Evolutionary conservation across 2,113 vertebrate species (phyloP).

Genomic region (Geothlypis trichas): DNA sequence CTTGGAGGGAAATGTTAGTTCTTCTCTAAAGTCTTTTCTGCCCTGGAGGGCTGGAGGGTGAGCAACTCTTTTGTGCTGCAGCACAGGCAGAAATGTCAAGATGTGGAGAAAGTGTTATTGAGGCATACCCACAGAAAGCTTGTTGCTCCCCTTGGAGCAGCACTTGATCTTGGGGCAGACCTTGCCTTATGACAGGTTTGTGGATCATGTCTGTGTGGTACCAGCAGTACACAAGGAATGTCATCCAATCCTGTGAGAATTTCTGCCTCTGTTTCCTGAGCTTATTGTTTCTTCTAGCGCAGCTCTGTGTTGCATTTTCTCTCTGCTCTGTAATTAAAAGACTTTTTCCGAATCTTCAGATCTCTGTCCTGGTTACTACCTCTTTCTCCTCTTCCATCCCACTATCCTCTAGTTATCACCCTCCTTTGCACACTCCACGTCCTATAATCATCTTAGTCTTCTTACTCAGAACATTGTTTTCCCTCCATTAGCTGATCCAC

Average conservation of each 20-base stretch:
- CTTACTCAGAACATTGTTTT: background rate
- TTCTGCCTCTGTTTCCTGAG: background rate
- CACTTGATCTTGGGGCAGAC: background rate
- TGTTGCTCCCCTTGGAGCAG: background rate
- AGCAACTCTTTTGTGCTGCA: background rate
- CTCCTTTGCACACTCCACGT: background rate
- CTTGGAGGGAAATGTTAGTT: background rate
- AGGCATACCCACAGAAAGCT: background rate
- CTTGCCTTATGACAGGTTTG: background rate
- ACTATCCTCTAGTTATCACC: background rate
- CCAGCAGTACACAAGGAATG: background rate
- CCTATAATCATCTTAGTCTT: background rate
- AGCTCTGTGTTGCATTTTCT: background rate
- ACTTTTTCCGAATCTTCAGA: background rate
- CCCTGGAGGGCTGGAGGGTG: background rate
- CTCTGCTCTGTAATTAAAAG: background rate
- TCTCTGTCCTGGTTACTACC: background rate
- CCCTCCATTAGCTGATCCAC: background rate
- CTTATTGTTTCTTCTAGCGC: fast-evolving
- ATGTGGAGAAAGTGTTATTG: background rate
- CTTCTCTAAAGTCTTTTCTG: background rate
- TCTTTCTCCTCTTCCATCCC: background rate
- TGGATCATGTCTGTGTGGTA: background rate
- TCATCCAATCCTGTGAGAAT: background rate
- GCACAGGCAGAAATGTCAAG: background rate